Base-by-base conservation (phyloP, 2,113 vertebrate genomes). In the Pelobates fuscus region DNA sequence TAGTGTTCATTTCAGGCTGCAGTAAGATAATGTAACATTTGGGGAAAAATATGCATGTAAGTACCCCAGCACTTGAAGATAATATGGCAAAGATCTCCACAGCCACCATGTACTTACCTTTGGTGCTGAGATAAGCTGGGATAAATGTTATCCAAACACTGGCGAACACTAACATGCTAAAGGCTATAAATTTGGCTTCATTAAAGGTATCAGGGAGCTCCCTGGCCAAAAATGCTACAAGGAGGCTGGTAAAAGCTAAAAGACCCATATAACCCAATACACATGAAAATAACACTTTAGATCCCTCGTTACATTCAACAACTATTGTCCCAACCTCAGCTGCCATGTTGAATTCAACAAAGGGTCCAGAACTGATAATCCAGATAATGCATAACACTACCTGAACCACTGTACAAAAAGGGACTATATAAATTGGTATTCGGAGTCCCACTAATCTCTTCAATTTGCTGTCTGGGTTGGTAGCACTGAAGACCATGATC, bases 201-300 rank as follows among this genome's bases (percentile, higher is more conserved):
- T 81, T 81, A 62, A 81, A 81, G 14, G 62, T 78, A 27, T 81
- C 80, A 15, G 80, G 80, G 12, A 81, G 66, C 11, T 74, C 77
- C 18, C 80, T 72, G 2, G 78, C 74, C 23, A 79, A 2, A 25
- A 81, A 81, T 14, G 80, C 80, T 8, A 77, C 57, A 24, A 73
- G 5, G n/a, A 81, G 78, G 21, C 80, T 78, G 17, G 77, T 26
- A 1, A 1, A 21, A 5, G 78, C 62, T 24, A 81, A 66, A 1
- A 78, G 24, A 2, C 71, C 78, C 54, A 78, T 55, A 5, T 82
- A 80, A 17, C 73, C 54, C 49, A 79, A 66, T 2, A 79, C 68
- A 70, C 20, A 63, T 49, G 66, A 71, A 70, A 74, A 71, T 62
- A 21, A 58, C 24, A 44, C 17, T 21, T 41, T 62, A 11, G 78